Evolutionary conservation across 2,888 invertebrate species (phyloP).

Genomic region (Thelaira solivaga): DNA sequence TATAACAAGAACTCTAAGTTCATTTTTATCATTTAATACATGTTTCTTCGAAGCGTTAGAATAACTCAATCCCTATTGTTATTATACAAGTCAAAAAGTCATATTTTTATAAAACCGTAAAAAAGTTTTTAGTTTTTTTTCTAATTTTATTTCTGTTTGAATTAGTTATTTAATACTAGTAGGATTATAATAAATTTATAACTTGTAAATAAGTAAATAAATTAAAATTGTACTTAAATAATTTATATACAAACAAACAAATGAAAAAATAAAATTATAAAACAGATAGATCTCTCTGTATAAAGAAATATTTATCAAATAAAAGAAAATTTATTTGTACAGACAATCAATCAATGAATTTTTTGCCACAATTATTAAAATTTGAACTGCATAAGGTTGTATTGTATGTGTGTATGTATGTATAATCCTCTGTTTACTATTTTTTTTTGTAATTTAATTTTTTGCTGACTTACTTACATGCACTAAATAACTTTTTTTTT

Average conservation of each 20-base stretch:
- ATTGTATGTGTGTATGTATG: too few species aligned
- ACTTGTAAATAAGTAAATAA: slow-evolving; percentile 41
- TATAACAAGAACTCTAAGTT: slow-evolving; percentile 44
- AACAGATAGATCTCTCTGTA: neutral
- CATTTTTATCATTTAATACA: slow-evolving; percentile 6
- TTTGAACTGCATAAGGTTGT: too few species aligned
- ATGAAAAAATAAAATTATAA: neutral
- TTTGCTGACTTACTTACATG: too few species aligned
- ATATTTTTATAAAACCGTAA: slow-evolving; percentile 53
- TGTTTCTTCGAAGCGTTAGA: slow-evolving; percentile 26
- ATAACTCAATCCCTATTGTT: slow-evolving; percentile 32
- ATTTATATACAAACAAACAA: too few species aligned
- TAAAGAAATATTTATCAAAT: neutral
- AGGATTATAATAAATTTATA: slow-evolving; percentile 39
- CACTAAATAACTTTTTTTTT: too few species aligned
- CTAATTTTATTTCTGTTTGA: slow-evolving; percentile 23
- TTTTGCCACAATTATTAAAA: too few species aligned
- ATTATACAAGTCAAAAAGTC: slow-evolving; percentile 52
- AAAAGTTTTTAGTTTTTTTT: slow-evolving; percentile 23
- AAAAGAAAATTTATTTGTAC: too few species aligned
- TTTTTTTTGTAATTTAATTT: too few species aligned
- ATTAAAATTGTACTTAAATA: slow-evolving; percentile 15
- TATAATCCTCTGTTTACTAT: too few species aligned
- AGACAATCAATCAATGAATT: too few species aligned
- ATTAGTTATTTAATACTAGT: too few species aligned